These are phyloP conservation scores for Hirudo medicinalis DNA, from an alignment of 1,140 invertebrate genomes.

Conservation along the genomic window DNA sequence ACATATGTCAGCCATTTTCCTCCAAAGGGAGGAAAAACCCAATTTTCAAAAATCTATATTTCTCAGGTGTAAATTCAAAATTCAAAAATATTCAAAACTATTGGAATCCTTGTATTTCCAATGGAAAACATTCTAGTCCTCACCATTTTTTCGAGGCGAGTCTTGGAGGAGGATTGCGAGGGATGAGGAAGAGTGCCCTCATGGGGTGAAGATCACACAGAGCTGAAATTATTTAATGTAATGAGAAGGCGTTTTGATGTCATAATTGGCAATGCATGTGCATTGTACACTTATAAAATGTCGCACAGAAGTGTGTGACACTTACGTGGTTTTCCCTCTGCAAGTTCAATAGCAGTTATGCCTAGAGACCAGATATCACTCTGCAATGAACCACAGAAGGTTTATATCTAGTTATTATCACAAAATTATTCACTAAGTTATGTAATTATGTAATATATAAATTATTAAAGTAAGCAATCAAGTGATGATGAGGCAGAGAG, in stretches of 20 bases:
- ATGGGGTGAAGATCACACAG: conserved; percentile 93
- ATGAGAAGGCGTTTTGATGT: neutral
- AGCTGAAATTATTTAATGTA: conserved; percentile 34
- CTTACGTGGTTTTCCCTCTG: conserved; percentile 94
- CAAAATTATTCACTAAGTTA: no score
- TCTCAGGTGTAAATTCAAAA: no score
- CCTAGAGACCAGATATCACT: conserved; percentile 96
- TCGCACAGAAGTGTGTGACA: conserved; percentile 36
- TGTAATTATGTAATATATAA: no score
- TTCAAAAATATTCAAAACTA: no score
- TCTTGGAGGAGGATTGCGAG: conserved; percentile 86
- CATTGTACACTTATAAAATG: no score
- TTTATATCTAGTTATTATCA: neutral
- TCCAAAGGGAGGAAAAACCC: no score
- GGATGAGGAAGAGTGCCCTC: conserved; percentile 94
- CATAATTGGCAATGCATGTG: no score
- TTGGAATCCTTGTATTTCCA: no score
- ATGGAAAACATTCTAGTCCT: conserved; percentile 4
- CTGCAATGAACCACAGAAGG: conserved; percentile 26
- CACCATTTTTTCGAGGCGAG: conserved; percentile 96
- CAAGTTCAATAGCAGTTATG: conserved; percentile 98
- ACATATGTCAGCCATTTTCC: no score
- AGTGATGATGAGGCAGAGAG: neutral
- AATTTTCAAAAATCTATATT: no score
- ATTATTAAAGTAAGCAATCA: no score